Percentiles rank a stretch among this genome's conserved stretches.
Conservation (phyloP, 1,140 invertebrate species). For the Drosophila ercepeae region DNA sequence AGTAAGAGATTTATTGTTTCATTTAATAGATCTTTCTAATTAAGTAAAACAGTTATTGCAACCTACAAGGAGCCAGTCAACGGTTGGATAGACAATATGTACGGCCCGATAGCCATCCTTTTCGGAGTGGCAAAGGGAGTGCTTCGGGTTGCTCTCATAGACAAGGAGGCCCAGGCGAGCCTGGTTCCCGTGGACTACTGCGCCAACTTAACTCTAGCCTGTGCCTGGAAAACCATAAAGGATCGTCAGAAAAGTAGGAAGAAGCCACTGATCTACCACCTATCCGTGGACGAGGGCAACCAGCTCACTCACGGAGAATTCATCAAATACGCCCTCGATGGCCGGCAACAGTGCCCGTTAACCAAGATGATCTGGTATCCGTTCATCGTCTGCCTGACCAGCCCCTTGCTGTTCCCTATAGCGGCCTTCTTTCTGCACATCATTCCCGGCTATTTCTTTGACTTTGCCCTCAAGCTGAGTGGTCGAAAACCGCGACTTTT, state of each 20-base stretch:
- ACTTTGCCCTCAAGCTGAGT: constrained; percentile 83
- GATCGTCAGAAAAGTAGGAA: constrained; percentile 7
- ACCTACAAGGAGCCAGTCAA: constrained; percentile 89
- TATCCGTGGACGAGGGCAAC: constrained; percentile 87
- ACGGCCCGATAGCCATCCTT: constrained; percentile 92
- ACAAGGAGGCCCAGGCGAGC: constrained; percentile 86
- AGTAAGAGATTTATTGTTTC: background rate
- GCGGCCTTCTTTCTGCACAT: constrained; percentile 85
- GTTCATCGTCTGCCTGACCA: constrained; percentile 80
- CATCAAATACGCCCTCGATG: constrained; percentile 60
- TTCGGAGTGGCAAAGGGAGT: constrained; percentile 90
- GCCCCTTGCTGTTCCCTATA: constrained; percentile 79
- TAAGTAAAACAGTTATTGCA: constrained; percentile 87
- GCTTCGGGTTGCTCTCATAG: constrained; percentile 86
- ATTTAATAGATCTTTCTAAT: background rate
- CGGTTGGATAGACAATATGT: constrained; percentile 95
- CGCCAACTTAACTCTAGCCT: constrained; percentile 90
- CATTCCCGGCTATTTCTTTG: constrained; percentile 86
- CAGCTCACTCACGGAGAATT: constrained; percentile 87
- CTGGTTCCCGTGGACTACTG: constrained; percentile 92
- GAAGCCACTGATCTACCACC: constrained; percentile 87
- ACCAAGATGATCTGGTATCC: constrained; percentile 84
- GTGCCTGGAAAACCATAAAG: constrained; percentile 87
- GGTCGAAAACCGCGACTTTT: constrained; percentile 84
- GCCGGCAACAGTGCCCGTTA: constrained; percentile 69